Evolutionary conservation across 2,113 vertebrate genomes (phyloP).

Genomic region (Tringa solitaria): DNA sequence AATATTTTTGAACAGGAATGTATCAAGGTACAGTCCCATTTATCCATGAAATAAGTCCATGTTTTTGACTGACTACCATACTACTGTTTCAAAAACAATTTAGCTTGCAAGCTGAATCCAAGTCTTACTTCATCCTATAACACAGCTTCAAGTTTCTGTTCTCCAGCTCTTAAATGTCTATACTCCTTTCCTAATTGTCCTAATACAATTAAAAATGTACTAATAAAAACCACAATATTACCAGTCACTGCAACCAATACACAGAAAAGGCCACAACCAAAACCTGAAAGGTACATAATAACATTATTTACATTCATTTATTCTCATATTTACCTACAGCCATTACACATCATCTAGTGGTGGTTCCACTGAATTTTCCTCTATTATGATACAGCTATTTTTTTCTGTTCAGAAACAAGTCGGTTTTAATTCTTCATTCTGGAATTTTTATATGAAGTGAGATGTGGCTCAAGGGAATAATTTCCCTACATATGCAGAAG

Average conservation of each 20-base stretch:
- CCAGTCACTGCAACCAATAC: neutral
- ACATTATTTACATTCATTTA: neutral
- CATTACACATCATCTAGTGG: neutral
- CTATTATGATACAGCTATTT: neutral
- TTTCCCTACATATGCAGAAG: neutral
- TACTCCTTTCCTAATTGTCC: neutral
- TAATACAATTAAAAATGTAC: constrained; percentile 11
- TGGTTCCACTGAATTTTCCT: neutral
- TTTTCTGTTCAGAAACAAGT: neutral
- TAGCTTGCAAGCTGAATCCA: constrained; percentile 38
- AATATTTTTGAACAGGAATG: neutral
- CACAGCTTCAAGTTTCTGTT: neutral
- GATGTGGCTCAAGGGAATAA: neutral
- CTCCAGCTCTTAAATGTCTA: neutral
- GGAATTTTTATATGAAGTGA: neutral
- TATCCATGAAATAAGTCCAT: neutral
- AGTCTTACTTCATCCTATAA: neutral
- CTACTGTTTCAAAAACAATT: neutral
- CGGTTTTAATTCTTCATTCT: neutral
- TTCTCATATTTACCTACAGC: neutral
- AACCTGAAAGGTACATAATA: neutral
- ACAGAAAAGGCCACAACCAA: neutral
- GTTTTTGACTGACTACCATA: neutral
- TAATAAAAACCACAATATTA: neutral
- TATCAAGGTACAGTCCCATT: neutral